Base-by-base conservation (phyloP, 2,888 invertebrate genomes). In the Cabera pusaria region DNA sequence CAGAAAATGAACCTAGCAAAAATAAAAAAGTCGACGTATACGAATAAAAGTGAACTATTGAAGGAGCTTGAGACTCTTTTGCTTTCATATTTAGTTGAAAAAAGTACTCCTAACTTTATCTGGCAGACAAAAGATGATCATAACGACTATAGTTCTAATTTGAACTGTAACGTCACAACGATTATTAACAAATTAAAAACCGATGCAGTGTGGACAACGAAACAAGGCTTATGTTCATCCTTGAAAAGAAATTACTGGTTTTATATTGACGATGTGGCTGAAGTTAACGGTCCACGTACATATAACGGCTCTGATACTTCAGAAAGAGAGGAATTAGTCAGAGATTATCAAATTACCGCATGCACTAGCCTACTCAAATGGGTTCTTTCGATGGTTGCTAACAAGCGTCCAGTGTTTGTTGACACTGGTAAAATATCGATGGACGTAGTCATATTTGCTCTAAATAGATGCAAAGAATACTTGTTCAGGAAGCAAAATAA, bases 341-440 rank as follows among this genome's bases (percentile, higher is more conserved):
- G 91, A 51, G 96, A 97, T 70, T 97, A 93, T 67, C 92, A 93
- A 64, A 83, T 93, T 32, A 96, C 96, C 1, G 94, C 96, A 1
- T 95, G 96, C 50, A 92, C 94, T 28, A 93, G 93, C 48, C 79
- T 97, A 33, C 72, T 97, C 19, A 93, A 93, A 63, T 94, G 84
- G 87, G 55, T 77, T 38, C 61, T 83, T 9, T 76, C 74, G 14
- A 84, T 80, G 81, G 69, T 74, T 1, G 70, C 77, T 10, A 72
- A 80, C 45, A 67, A 80, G 1, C 69, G 61, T 34, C 80, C 81
- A 6, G 64, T 92, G 6, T 87, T 92, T 55, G 64, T 75, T n/a
- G 63, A 81, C 1, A 57, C 72, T 1, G 93, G 93, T 4, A 85
- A 77, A 42, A 76, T 93, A 18, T 79, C 92, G 8, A 59, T 91